Evolutionary conservation across 2,888 invertebrate genomes (phyloP).

Genomic region (Cerastis leucographa): DNA sequence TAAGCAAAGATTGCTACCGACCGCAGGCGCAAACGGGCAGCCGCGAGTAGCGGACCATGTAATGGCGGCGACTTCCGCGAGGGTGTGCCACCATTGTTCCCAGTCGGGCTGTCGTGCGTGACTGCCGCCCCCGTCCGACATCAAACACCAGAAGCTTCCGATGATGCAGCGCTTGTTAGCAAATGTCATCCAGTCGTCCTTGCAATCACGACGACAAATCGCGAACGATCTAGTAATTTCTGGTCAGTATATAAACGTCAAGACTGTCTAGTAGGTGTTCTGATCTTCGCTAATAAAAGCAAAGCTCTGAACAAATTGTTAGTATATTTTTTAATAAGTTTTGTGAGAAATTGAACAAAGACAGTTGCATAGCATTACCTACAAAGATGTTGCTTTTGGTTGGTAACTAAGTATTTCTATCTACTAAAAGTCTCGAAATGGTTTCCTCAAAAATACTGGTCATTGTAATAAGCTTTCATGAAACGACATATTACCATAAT

Average conservation of each 20-base stretch:
- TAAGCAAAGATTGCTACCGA: slow-evolving; percentile 47
- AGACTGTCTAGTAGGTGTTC: background rate
- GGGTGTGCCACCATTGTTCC: slow-evolving; percentile 82
- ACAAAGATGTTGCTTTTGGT: background rate
- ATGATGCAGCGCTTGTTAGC: slow-evolving; percentile 52
- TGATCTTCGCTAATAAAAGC: slow-evolving; percentile 7
- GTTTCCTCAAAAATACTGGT: background rate
- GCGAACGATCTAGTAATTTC: slow-evolving; percentile 7
- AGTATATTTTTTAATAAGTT: background rate
- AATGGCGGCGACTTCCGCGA: slow-evolving; percentile 85
- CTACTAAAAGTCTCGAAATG: background rate
- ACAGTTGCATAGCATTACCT: background rate
- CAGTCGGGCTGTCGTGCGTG: slow-evolving; percentile 79
- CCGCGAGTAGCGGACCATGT: slow-evolving; percentile 81
- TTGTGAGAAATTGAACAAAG: background rate
- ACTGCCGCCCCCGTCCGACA: slow-evolving; percentile 65
- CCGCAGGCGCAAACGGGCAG: slow-evolving; percentile 57
- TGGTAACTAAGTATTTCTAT: background rate
- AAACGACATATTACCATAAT: slow-evolving; percentile 1
- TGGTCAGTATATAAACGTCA: slow-evolving; percentile 20
- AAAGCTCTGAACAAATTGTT: background rate
- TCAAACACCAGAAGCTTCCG: slow-evolving; percentile 57
- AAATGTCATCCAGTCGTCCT: slow-evolving; percentile 31
- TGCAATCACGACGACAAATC: slow-evolving; percentile 27
- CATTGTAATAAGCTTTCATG: slow-evolving; percentile 1